Conservation (phyloP, 2,113 vertebrate species). For the Egretta garzetta region DNA sequence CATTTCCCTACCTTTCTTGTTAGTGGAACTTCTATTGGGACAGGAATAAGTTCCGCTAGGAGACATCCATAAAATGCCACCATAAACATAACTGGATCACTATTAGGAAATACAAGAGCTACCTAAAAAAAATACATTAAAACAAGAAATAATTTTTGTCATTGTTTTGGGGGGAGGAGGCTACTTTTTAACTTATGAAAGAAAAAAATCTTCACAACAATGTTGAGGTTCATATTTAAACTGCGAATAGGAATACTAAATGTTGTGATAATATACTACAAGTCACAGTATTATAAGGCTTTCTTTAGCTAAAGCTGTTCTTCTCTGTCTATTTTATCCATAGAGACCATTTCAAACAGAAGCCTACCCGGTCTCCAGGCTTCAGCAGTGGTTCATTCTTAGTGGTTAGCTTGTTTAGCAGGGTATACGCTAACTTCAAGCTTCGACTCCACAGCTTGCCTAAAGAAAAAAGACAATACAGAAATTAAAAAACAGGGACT, state of each 20-base stretch:
- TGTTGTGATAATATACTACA: background rate
- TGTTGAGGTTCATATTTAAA: background rate
- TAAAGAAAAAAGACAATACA: conserved; percentile 44
- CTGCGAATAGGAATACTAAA: background rate
- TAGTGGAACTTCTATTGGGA: conserved; percentile 95
- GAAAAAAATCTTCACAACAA: background rate
- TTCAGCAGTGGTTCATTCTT: conserved; percentile 90
- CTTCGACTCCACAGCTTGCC: conserved; percentile 97
- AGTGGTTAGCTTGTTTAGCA: conserved; percentile 90
- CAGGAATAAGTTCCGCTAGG: conserved; percentile 92
- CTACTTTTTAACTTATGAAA: background rate
- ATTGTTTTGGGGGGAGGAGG: rapidly evolving
- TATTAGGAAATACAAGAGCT: conserved; percentile 95
- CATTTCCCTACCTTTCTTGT: conserved; percentile 88
- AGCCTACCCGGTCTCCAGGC: conserved; percentile 91
- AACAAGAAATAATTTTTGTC: background rate
- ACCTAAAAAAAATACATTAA: conserved; percentile 76
- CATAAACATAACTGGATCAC: conserved; percentile 95
- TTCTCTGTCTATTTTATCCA: background rate
- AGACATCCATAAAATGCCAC: conserved; percentile 97
- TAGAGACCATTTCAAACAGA: background rate
- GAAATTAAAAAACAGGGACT: background rate
- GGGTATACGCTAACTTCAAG: conserved; percentile 93
- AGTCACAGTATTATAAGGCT: background rate
- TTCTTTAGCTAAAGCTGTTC: background rate